Conservation (phyloP, 2,113 vertebrate genomes). For the Xyliphius kryptos region DNA sequence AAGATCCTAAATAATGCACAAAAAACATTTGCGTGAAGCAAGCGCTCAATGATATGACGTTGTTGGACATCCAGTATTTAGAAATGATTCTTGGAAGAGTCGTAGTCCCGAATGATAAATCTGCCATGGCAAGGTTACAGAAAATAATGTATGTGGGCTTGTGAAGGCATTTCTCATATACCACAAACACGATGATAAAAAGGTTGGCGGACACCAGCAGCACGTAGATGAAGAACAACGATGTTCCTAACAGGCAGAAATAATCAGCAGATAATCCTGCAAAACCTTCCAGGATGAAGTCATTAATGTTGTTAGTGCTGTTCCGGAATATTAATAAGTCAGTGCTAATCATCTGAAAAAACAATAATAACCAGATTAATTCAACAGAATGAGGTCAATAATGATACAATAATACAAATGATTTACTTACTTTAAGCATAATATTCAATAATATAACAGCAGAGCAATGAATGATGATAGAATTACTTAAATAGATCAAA, state of each 20-base stretch:
- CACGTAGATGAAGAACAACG: constrained; percentile 51
- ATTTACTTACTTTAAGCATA: not conserved
- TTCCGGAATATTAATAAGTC: constrained; percentile 5
- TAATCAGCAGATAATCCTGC: constrained; percentile 50
- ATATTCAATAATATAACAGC: no score
- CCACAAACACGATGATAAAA: constrained; percentile 53
- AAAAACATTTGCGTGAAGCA: constrained; percentile 62
- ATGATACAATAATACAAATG: constrained; percentile 2
- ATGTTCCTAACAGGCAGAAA: constrained; percentile 38
- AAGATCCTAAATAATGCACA: constrained; percentile 54
- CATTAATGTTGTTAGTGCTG: constrained; percentile 18
- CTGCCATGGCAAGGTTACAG: constrained; percentile 52
- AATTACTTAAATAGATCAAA: no score
- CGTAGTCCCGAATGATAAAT: constrained; percentile 44
- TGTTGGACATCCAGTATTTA: constrained; percentile 50
- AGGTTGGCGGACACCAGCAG: constrained; percentile 48
- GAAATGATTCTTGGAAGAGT: constrained; percentile 55
- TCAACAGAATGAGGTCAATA: constrained; percentile 3
- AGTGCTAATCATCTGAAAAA: constrained; percentile 7
- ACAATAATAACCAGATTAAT: no score
- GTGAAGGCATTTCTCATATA: constrained; percentile 43
- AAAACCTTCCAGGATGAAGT: constrained; percentile 52
- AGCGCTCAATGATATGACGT: constrained; percentile 42
- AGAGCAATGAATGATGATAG: no score
- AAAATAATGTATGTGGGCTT: constrained; percentile 55